Base-by-base conservation (phyloP, 2,888 invertebrate species). In the Acronicta alni region DNA sequence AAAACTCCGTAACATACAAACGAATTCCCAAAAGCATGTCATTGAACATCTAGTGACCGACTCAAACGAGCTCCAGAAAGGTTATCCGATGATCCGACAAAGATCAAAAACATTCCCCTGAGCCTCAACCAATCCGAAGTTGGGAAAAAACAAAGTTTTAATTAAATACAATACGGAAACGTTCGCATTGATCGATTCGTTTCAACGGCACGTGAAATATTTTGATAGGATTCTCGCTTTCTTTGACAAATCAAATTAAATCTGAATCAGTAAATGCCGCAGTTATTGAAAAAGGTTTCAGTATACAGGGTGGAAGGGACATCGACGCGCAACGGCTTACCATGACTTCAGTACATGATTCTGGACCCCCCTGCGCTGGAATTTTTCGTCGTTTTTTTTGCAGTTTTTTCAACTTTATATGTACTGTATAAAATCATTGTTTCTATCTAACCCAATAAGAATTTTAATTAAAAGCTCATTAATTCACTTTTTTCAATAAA, bases 111-210 rank as follows among this genome's bases (percentile, higher is more conserved):
- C 75, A 73, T 73, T 73, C 73, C 65, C 45, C 32, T 20, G 35
- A 49, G 38, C 35, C 49, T 48, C 20, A 58, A 62, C 43, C 17
- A 39, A 16, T 15, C 14, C 20, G 10, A 57, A 78, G 72, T 75
- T 70, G 23, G 48, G 45, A 67, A 75, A 75, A 79, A 73, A 72
- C 63, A 47, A 81, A 86, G 72, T 85, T 83, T 84, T 85, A 84
- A 86, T 86, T 81, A 85, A 84, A 86, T 80, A 74, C 56, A 60
- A 77, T 71, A 58, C 62, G 55, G 73, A 65, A 75, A 68, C 69
- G 68, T 59, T 51, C 57, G 16, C 37, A 49, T 56, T 48, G 35
- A 67, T 63, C 60, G 51, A 65, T 66, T 23, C 44, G 43, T n/a
- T 56, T 56, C 49, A 62, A 56, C 55, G 67, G 60, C 64, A 44